Evolutionary conservation across 2,113 vertebrate genomes (phyloP).

Genomic region (Phalacrocorax aristotelis): DNA sequence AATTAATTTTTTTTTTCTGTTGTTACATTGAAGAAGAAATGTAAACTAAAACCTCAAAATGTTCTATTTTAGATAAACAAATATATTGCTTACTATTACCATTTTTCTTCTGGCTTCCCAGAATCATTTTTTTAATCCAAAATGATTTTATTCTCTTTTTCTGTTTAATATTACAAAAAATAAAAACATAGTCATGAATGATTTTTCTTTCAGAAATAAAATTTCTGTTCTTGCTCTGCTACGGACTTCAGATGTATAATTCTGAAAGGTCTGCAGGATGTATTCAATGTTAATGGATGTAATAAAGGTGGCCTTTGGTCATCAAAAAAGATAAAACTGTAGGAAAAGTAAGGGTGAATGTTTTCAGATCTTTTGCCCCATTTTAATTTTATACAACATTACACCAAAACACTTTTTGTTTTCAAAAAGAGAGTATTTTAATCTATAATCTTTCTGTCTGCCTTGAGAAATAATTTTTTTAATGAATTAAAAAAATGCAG

Average conservation of each 20-base stretch:
- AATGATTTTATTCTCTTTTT: neutral
- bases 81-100: neutral
- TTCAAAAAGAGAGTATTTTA: neutral
- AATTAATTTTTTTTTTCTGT: neutral
- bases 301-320: neutral
- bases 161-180: neutral
- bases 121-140: neutral
- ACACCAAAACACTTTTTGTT: neutral
- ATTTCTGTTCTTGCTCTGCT: neutral
- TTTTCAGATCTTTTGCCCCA: neutral
- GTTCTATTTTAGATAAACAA: neutral
- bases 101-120: neutral
- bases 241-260: neutral
- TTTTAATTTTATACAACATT: neutral
- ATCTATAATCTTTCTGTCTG: neutral
- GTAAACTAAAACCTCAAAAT: neutral
- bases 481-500: neutral
- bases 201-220: neutral
- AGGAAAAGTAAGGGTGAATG: neutral
- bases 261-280: neutral
- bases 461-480: neutral
- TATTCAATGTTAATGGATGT: accelerated
- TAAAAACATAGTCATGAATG: neutral
- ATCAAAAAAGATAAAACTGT: neutral
- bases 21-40: neutral